phyloP scores from a whole-genome alignment of 2,797 vertebrate species.

The Pseudochirops cupreus region DNA sequence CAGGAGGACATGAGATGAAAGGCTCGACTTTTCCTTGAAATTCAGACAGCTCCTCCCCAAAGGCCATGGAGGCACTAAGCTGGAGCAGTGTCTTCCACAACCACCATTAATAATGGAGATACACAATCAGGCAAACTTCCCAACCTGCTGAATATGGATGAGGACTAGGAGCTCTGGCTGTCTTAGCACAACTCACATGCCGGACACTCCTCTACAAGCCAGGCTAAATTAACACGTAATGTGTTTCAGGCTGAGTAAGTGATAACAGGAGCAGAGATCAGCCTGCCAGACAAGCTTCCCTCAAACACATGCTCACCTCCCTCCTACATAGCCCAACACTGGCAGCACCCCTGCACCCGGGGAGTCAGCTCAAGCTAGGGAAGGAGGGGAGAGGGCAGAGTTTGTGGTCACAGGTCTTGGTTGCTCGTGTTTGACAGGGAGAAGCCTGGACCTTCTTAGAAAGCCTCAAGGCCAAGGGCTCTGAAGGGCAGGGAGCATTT shows the following conservation, averaged over 20 bases:
- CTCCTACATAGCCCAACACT: not conserved
- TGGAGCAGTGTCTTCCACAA: slow-evolving; percentile 60
- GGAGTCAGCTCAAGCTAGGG: not conserved
- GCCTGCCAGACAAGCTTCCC: slow-evolving; percentile 62
- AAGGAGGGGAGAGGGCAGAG: not conserved
- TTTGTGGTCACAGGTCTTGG: not conserved
- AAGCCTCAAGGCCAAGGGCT: not conserved
- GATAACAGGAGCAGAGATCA: slow-evolving; percentile 74
- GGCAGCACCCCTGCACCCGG: not conserved
- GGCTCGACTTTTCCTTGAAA: slow-evolving; percentile 71
- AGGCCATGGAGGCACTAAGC: slow-evolving; percentile 68
- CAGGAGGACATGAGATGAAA: slow-evolving; percentile 58
- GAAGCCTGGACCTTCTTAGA: not conserved
- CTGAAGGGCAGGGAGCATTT: not conserved
- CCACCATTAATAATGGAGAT: slow-evolving; percentile 69
- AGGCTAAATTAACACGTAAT: slow-evolving; percentile 66
- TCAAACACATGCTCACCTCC: slow-evolving; percentile 14
- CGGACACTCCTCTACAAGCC: not conserved
- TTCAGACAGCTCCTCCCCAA: slow-evolving; percentile 56
- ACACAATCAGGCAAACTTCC: slow-evolving; percentile 65
- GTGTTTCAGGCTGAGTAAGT: slow-evolving; percentile 67
- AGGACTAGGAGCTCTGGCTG: slow-evolving; percentile 58
- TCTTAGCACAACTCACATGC: slow-evolving; percentile 46
- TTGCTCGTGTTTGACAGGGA: not conserved
- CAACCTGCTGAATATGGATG: slow-evolving; percentile 74